phyloP scores from a whole-genome alignment of 1,140 invertebrate genomes.

The Neomicropteryx cornuta region DNA sequence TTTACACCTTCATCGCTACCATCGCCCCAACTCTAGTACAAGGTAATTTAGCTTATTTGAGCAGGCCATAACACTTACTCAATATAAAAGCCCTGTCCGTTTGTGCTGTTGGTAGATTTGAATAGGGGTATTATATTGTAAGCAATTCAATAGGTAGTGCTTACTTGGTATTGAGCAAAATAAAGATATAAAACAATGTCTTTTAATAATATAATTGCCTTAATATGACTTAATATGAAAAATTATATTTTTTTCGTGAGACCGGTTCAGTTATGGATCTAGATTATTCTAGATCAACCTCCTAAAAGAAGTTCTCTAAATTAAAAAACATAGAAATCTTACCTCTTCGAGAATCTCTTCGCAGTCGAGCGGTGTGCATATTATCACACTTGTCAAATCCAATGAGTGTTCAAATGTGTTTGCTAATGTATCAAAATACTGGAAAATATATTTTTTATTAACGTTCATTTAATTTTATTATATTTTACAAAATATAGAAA shows the following conservation, averaged over 20 bases:
- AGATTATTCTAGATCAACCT: conserved; percentile 1
- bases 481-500: too few species aligned
- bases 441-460: too few species aligned
- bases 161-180: conserved; percentile 6
- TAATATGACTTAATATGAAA: not conserved
- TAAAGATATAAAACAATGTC: not conserved
- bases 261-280: not conserved
- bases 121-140: too few species aligned
- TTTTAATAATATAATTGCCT: conserved; percentile 3
- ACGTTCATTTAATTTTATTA: too few species aligned
- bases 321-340: conserved; percentile 11
- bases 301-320: too few species aligned
- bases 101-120: too few species aligned
- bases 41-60: too few species aligned
- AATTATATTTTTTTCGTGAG: not conserved
- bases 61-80: too few species aligned
- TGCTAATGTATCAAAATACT: conserved; percentile 16
- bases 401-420: conserved; percentile 9
- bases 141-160: too few species aligned
- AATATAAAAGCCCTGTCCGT: too few species aligned
- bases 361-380: conserved; percentile 12
- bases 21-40: too few species aligned
- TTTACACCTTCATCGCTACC: too few species aligned
- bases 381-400: conserved; percentile 12
- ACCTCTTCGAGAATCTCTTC: conserved; percentile 16